These are phyloP conservation scores for Drosophila burlai DNA, from an alignment of 1,140 invertebrate genomes.

Conservation along the genomic window DNA sequence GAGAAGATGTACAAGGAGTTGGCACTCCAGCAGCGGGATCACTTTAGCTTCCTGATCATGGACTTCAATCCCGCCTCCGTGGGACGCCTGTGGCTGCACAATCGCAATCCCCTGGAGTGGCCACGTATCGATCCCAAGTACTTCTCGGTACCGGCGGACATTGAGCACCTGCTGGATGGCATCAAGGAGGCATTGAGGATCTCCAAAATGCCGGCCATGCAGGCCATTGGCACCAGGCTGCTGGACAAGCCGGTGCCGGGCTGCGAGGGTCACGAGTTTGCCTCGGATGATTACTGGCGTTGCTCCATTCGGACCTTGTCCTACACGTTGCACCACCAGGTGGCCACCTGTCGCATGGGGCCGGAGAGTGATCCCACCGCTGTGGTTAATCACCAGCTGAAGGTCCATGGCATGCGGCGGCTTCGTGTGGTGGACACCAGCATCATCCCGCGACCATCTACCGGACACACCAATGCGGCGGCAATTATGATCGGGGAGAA, in stretches of 20 bases:
- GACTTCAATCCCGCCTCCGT: constrained; percentile 90
- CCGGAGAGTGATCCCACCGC: constrained; percentile 88
- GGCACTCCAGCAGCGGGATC: constrained; percentile 86
- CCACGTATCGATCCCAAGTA: constrained; percentile 92
- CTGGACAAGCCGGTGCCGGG: constrained; percentile 87
- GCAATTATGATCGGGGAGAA: constrained; percentile 95
- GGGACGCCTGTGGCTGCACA: constrained; percentile 89
- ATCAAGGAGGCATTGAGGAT: constrained; percentile 88
- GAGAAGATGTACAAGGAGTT: constrained; percentile 87
- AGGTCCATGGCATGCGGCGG: constrained; percentile 89
- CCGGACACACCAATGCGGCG: constrained; percentile 90
- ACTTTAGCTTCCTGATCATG: constrained; percentile 90
- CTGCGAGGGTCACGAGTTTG: constrained; percentile 87
- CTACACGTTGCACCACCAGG: constrained; percentile 90
- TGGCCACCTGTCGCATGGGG: constrained; percentile 92
- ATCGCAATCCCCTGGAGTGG: constrained; percentile 90
- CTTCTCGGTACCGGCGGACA: constrained; percentile 88
- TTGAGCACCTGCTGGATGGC: constrained; percentile 89
- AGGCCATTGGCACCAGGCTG: constrained; percentile 85
- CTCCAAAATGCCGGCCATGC: constrained; percentile 87
- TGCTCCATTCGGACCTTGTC: constrained; percentile 89
- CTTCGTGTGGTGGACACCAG: constrained; percentile 92
- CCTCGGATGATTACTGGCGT: constrained; percentile 90
- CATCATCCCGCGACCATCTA: constrained; percentile 90
- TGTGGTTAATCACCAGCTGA: constrained; percentile 91